Evolutionary conservation across 2,113 vertebrate species (phyloP).

Genomic region (Lanius ludovicianus): DNA sequence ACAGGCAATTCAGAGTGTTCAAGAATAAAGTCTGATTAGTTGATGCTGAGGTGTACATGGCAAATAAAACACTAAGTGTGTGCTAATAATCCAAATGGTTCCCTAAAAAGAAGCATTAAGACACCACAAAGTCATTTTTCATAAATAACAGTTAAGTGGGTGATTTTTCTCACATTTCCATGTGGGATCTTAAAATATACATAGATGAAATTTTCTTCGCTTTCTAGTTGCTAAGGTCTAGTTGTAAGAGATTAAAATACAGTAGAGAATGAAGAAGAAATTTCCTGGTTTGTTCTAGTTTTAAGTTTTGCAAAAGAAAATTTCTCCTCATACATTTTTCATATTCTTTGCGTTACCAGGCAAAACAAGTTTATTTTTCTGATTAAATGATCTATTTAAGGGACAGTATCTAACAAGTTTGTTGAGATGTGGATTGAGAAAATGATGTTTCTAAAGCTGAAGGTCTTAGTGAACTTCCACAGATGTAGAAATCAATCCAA

Average conservation of each 20-base stretch:
- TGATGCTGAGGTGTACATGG: constrained; percentile 17
- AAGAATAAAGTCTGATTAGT: constrained; percentile 49
- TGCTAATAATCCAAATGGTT: constrained; percentile 37
- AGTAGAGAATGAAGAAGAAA: neutral
- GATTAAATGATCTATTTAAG: neutral
- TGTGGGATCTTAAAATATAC: neutral
- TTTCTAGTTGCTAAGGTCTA: neutral
- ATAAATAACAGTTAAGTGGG: constrained; percentile 28
- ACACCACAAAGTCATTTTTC: neutral
- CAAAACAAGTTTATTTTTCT: neutral
- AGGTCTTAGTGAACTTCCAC: neutral
- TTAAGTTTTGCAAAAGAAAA: neutral
- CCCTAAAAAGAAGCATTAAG: constrained; percentile 35
- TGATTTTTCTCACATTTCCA: neutral
- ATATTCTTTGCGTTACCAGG: neutral
- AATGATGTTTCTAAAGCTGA: neutral
- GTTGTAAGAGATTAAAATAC: neutral
- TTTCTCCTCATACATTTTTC: neutral
- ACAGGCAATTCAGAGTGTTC: constrained; percentile 49
- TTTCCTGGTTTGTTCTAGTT: neutral
- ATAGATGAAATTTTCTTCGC: neutral
- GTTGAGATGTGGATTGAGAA: neutral
- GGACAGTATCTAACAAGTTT: neutral
- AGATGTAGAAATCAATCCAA: neutral
- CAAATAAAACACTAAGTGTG: constrained; percentile 44